Percentiles rank a stretch among this genome's conserved stretches.
Evolutionary conservation across 2,797 vertebrate genomes (phyloP).

Genomic region (Hypotaenidia philippensis): DNA sequence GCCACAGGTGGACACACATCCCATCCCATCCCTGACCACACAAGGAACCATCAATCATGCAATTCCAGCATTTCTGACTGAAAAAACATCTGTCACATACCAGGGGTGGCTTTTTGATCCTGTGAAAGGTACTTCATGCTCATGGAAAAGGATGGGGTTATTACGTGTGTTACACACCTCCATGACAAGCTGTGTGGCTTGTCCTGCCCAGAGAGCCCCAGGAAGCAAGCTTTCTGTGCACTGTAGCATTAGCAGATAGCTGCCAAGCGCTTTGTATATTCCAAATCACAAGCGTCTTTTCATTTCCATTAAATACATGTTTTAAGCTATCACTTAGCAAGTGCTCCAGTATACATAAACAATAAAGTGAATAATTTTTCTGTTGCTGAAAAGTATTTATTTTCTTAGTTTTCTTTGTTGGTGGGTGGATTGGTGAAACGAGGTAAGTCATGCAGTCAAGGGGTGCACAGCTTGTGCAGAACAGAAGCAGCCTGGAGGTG

Average conservation of each 20-base stretch:
- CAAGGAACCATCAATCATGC: not conserved
- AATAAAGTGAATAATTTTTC: not conserved
- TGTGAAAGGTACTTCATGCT: not conserved
- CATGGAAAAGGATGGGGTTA: not conserved
- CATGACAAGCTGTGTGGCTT: not conserved
- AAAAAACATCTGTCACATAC: not conserved
- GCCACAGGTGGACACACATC: not conserved
- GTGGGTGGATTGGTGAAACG: not conserved
- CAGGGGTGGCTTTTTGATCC: not conserved
- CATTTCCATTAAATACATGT: not conserved
- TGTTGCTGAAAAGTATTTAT: not conserved
- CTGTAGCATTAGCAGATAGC: not conserved
- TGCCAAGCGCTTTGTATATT: not conserved
- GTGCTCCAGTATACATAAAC: not conserved
- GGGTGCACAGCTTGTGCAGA: fast-evolving
- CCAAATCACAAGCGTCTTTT: not conserved
- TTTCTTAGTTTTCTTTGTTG: not conserved
- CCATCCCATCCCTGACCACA: not conserved
- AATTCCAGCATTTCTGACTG: not conserved
- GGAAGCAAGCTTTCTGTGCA: not conserved
- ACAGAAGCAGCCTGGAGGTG: not conserved
- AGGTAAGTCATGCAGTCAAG: not conserved
- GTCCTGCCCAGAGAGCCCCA: not conserved
- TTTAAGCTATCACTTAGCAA: not conserved
- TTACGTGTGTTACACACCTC: not conserved